These are phyloP conservation scores for Hypomecis punctinalis DNA, from an alignment of 2,888 invertebrate species.

Conservation along the genomic window DNA sequence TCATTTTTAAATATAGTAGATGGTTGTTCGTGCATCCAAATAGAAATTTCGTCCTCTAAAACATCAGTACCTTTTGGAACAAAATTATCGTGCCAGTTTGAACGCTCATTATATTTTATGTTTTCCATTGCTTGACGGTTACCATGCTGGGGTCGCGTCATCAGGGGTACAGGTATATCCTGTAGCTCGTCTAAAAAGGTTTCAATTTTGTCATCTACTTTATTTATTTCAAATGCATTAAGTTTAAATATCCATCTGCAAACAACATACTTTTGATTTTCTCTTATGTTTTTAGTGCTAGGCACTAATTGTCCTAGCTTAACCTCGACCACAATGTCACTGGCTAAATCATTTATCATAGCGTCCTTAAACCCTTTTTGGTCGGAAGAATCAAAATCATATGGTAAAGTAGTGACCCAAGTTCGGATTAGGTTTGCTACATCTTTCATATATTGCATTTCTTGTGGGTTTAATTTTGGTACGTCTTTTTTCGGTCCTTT, in stretches of 20 bases:
- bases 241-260: slow-evolving; percentile 58
- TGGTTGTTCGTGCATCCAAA: slow-evolving; percentile 64
- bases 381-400: slow-evolving; percentile 44
- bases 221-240: slow-evolving; percentile 50
- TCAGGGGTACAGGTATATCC: slow-evolving; percentile 47
- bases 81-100: slow-evolving; percentile 42
- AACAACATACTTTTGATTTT: slow-evolving; percentile 50
- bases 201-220: slow-evolving; percentile 49
- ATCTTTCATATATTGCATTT: slow-evolving; percentile 49
- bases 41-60: slow-evolving; percentile 63
- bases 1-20: slow-evolving; percentile 47
- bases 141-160: slow-evolving; percentile 55
- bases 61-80: slow-evolving; percentile 52
- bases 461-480: slow-evolving; percentile 51
- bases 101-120: slow-evolving; percentile 43
- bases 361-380: slow-evolving; percentile 55
- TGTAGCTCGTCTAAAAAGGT: slow-evolving; percentile 47
- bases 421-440: slow-evolving; percentile 47
- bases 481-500: slow-evolving; percentile 40
- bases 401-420: slow-evolving; percentile 60
- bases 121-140: slow-evolving; percentile 55
- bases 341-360: slow-evolving; percentile 57
- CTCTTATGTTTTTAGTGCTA: slow-evolving; percentile 45
- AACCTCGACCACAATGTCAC: slow-evolving; percentile 55
- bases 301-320: slow-evolving; percentile 54